Evolutionary conservation across 2,888 invertebrate species (phyloP), one percentile per base, ranked within the genome.

Genomic region (Acanthococcus lagerstroemiae): DNA sequence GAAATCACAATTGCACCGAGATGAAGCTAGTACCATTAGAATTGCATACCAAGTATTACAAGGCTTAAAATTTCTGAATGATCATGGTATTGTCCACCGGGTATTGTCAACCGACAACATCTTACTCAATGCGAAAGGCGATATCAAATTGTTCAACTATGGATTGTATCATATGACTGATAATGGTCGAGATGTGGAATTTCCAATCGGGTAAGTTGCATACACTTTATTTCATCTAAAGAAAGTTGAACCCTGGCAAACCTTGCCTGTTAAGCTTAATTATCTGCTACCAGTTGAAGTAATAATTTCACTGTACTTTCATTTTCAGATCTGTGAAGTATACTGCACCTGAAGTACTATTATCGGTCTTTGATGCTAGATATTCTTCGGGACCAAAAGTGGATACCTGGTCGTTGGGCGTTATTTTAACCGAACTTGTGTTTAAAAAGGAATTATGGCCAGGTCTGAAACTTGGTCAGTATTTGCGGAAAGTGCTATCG

Each of bases 381-480:
- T 63, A 68, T 25, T 57, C 74, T 65, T 78, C 78, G 67, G 87
- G 89, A 56, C 82, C 85, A 0, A 88, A 91, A 75, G 86, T 86
- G 19, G 97, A 99, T 77, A 82, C 94, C 26, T 99, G 97, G 97
- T 86, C 93, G 1, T 78, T 94, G 68, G 97, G 95, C n/a, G 85
- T 97, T 67, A 84, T 96, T 67, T 75, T 95, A 30, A 79, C 89
- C 0, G 95, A 96, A 77, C 76, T 91, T 4, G 78, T 87, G 67
- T 77, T 93, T 46, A 83, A 84, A 65, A 81, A 80, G 68, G 79
- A 82, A 67, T 77, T 92, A 6, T 91, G 90, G 90, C 77, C 79
- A 54, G 84, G 82, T 70, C 76, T 88, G 7, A 90, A 89, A 75
- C 80, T 90, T 24, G 83, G 86, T 0, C 87, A 87, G 55, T 83